phyloP scores from a whole-genome alignment of 2,113 vertebrate genomes.

The Columba janthina region DNA sequence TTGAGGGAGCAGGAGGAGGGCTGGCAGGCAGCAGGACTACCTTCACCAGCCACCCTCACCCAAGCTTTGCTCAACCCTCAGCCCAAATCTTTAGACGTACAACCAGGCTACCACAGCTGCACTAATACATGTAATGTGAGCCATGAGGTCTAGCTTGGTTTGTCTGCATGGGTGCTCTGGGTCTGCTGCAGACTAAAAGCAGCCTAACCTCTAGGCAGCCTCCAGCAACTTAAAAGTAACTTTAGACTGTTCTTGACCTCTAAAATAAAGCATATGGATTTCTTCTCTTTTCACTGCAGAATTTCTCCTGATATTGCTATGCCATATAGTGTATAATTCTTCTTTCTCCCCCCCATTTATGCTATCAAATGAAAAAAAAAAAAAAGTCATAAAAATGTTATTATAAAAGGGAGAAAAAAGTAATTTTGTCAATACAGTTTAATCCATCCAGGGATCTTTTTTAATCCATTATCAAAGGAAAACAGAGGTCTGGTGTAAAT shows the following conservation, averaged over 20 bases:
- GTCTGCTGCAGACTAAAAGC: neutral
- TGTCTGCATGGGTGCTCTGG: neutral
- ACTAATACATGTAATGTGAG: rapidly evolving
- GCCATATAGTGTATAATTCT: neutral
- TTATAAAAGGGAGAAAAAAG: neutral
- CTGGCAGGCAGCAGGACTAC: neutral
- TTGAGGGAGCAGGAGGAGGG: neutral
- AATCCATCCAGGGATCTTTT: neutral
- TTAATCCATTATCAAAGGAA: neutral
- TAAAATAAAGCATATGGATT: neutral
- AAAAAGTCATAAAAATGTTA: neutral
- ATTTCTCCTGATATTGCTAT: neutral
- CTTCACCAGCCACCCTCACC: neutral
- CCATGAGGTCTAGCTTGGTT: neutral
- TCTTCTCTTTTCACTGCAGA: neutral
- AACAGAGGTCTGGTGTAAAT: neutral
- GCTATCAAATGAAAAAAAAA: neutral
- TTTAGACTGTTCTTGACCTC: neutral
- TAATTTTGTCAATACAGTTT: neutral
- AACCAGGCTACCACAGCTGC: neutral
- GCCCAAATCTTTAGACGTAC: neutral
- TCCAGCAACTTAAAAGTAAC: neutral
- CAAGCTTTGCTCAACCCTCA: neutral
- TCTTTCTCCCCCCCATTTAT: neutral
- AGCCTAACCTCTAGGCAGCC: neutral